phyloP scores from a whole-genome alignment of 2,888 invertebrate genomes.

The Dolichomitus sp. region DNA sequence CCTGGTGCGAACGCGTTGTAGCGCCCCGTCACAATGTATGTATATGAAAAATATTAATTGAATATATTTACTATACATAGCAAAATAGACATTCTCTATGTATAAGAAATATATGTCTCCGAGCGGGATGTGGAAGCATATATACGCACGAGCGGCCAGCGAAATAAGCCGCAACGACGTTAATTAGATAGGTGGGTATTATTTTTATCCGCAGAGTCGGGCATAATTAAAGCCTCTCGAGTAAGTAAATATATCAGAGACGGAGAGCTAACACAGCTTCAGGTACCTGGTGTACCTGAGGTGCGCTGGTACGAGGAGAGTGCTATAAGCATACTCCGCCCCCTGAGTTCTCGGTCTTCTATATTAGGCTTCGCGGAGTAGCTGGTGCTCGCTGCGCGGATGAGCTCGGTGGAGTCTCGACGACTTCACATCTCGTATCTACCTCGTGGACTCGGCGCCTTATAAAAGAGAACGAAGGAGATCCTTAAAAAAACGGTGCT shows the following conservation, averaged over 20 bases:
- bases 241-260: conserved; percentile 83
- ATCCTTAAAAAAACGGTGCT: conserved; percentile 77
- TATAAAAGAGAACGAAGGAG: conserved; percentile 73
- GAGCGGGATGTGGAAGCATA: conserved; percentile 17
- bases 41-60: too few species aligned
- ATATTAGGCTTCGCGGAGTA: conserved; percentile 55
- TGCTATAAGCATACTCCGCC: conserved; percentile 71
- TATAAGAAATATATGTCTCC: conserved; percentile 34
- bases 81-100: too few species aligned
- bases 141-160: conserved; percentile 42
- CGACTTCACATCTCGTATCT: conserved; percentile 43
- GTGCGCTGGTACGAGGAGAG: conserved; percentile 73
- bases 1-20: too few species aligned
- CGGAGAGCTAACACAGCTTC: conserved; percentile 75
- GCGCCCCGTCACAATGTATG: too few species aligned
- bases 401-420: conserved; percentile 54
- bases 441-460: conserved; percentile 51
- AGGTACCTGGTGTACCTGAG: conserved; percentile 55
- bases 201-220: conserved; percentile 73
- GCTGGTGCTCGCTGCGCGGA: conserved; percentile 39
- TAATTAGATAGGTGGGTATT: conserved; percentile 73
- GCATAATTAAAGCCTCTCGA: conserved; percentile 85
- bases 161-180: conserved; percentile 70
- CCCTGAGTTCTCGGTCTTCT: conserved; percentile 46
- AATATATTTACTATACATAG: too few species aligned